These are phyloP conservation scores for Myotis pilosus DNA, from an alignment of 2,797 vertebrate genomes.

Conservation along the genomic window DNA sequence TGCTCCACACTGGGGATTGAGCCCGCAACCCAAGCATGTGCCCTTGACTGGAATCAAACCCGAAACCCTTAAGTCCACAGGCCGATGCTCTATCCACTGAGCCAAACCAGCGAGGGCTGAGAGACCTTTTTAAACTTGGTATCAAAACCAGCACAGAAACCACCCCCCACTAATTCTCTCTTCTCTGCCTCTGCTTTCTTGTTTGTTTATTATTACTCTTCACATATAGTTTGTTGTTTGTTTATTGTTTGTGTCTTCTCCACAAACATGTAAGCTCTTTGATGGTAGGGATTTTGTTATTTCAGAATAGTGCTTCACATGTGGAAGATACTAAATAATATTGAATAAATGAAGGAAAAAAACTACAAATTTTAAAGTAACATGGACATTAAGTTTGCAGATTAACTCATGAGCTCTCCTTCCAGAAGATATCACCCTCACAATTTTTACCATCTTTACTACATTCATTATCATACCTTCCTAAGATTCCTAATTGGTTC, in stretches of 20 bases:
- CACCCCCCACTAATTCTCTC: neutral
- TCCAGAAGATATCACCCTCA: neutral
- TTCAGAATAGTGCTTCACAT: neutral
- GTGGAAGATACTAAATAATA: neutral
- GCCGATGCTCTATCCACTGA: no score
- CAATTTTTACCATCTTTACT: neutral
- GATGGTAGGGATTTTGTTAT: neutral
- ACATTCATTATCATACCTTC: neutral
- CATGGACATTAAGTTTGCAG: neutral
- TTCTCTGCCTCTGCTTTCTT: neutral
- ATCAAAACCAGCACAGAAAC: neutral
- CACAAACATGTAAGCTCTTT: neutral
- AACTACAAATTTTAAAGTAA: neutral
- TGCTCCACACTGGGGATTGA: no score
- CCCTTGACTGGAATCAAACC: no score
- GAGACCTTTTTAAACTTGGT: neutral
- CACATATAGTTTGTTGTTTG: neutral
- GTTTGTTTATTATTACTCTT: neutral
- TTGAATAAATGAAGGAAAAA: neutral
- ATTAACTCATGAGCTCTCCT: neutral
- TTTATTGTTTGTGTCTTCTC: neutral
- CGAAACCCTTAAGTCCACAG: no score
- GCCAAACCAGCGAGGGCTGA: no score
- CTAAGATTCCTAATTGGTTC: neutral
- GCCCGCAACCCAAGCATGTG: no score